Evolutionary conservation across 37 sponge, comb jelly and placozoan genomes (phyloP), one percentile per base, ranked within the genome.

Genomic region (Oscarella lobularis): DNA sequence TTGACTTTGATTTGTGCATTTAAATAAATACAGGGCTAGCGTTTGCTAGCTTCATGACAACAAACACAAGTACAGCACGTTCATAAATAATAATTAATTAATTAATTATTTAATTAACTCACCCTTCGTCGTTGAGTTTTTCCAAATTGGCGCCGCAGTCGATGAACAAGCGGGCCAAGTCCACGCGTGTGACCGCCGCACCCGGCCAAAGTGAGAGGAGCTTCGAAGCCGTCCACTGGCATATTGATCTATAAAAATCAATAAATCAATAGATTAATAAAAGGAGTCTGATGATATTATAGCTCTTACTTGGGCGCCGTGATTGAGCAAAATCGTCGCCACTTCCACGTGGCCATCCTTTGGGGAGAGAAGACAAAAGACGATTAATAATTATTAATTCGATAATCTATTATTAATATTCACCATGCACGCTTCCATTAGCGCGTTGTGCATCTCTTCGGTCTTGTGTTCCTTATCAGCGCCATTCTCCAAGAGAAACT

Each of bases 391-490:
- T n/a, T n/a, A n/a, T n/a, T n/a, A n/a, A n/a, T n/a, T n/a, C n/a
- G n/a, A n/a, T n/a, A n/a, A n/a, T n/a, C n/a, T n/a, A n/a, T n/a
- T n/a, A n/a, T n/a, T n/a, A n/a, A n/a, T n/a, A 74, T 60, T 76
- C 14, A 73, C 73, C 90, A 89, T 89, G 73, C 83, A 89, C 0
- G 90, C 90, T 79, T 89, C 90, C 90, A 89, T 89, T 40, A 89
- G 81, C 66, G 90, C 90, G 6, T 85, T 89, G 75, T 89, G 90
- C 90, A 89, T 89, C 90, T 89, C 90, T 40, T 89, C 90, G 31
- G 90, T 89, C 87, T 89, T 89, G 81, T 89, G 90, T 67, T 89
- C 90, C 81, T 85, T 85, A 67, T 89, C 90, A 48, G 90, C 90
- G 78, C 86, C 90, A 36, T 80, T 83, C 75, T 73, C 83, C 37